Conservation (phyloP, 2,113 vertebrate species). For the Rissa tridactyla region DNA sequence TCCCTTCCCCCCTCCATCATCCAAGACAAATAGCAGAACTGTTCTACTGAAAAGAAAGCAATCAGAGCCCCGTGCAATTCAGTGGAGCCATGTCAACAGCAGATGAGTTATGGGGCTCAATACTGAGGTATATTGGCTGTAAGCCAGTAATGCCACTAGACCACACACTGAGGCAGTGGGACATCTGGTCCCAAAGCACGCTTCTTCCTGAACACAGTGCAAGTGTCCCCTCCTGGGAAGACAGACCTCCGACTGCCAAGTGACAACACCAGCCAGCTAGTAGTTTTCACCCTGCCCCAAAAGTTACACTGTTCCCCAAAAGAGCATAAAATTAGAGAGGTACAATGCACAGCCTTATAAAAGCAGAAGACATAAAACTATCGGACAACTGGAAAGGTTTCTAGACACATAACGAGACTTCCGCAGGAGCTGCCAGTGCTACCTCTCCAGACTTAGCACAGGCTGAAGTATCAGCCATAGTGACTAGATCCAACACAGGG, state of each 20-base stretch:
- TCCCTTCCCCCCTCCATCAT: neutral
- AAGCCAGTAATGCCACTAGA: neutral
- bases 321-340: neutral
- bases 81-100: neutral
- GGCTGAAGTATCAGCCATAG: neutral
- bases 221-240: neutral
- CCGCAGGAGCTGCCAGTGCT: neutral
- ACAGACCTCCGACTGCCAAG: neutral
- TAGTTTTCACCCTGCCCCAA: neutral
- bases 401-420: neutral
- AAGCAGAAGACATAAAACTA: neutral
- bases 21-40: neutral
- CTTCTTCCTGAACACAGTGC: neutral
- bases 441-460: neutral
- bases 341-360: neutral
- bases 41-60: neutral
- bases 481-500: neutral
- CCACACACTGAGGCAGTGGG: neutral
- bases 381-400: neutral
- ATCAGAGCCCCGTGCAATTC: neutral
- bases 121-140: neutral
- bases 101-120: neutral
- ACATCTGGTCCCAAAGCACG: neutral
- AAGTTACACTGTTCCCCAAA: neutral
- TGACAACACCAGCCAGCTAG: neutral